phyloP scores from a whole-genome alignment of 2,797 vertebrate species.

The Acropternis orthonyx region DNA sequence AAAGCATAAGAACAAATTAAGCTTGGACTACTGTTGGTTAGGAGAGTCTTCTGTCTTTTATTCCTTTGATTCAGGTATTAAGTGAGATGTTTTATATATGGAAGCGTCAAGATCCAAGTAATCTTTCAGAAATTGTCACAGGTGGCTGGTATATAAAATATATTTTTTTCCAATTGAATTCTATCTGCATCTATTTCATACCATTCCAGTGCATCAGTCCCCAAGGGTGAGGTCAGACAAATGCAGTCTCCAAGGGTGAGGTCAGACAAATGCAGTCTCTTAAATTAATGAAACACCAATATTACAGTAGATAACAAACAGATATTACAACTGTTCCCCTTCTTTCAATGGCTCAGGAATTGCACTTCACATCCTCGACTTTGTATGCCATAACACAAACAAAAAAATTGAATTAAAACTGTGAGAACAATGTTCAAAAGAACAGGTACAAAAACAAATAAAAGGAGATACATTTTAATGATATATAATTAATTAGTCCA shows the following conservation, averaged over 20 bases:
- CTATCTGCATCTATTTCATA: background rate
- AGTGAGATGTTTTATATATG: background rate
- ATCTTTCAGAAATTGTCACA: background rate
- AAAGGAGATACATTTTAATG: background rate
- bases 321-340: background rate
- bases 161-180: background rate
- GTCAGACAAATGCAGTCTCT: background rate
- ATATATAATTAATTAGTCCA: background rate
- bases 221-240: background rate
- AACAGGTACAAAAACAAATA: background rate
- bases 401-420: background rate
- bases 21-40: background rate
- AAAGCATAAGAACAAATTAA: background rate
- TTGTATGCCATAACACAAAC: background rate
- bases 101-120: background rate
- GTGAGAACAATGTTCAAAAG: background rate
- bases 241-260: background rate
- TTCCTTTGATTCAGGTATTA: background rate
- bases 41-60: background rate
- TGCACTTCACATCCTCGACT: background rate
- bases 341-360: background rate
- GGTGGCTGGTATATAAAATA: too few species aligned
- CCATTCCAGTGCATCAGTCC: fast-evolving
- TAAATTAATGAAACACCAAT: background rate
- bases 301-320: background rate